A percentile compares a stretch with the other conserved stretches of the same genome.
These are phyloP conservation scores for Lasioglossum villosulum DNA, from an alignment of 2,888 invertebrate genomes.

Conservation along the genomic window DNA sequence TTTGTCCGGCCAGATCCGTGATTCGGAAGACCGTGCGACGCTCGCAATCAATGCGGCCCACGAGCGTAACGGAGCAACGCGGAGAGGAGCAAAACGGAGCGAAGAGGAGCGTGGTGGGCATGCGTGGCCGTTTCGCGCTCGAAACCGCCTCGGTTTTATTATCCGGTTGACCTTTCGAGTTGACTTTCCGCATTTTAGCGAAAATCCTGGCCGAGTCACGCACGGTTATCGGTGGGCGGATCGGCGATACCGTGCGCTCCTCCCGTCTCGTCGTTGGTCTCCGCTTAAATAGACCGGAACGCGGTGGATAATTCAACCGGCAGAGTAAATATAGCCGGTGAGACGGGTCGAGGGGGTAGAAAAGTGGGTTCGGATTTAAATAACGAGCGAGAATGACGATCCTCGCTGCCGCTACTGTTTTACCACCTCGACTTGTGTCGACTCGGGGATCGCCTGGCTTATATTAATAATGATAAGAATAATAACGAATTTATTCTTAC, in stretches of 20 bases:
- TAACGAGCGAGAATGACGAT: conserved; percentile 42
- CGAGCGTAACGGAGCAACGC: not conserved
- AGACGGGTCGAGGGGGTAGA: conserved; percentile 22
- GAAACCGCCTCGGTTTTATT: conserved; percentile 51
- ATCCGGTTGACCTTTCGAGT: conserved; percentile 54
- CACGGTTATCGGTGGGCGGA: conserved; percentile 36
- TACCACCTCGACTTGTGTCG: conserved; percentile 4
- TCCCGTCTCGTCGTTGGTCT: conserved; percentile 19
- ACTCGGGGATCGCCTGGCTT: not conserved
- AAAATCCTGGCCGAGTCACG: conserved; percentile 24
- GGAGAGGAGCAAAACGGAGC: not conserved
- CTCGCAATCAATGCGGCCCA: not conserved
- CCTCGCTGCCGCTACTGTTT: not conserved
- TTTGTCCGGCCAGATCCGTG: not conserved
- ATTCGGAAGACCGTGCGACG: not conserved
- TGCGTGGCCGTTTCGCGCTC: conserved; percentile 24
- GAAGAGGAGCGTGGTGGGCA: not conserved
- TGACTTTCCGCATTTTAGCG: conserved; percentile 30
- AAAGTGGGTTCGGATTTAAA: conserved; percentile 40
- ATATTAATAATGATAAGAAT: conserved; percentile 3
- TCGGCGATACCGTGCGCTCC: conserved; percentile 20
- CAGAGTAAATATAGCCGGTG: conserved; percentile 47
- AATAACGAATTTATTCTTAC: not conserved
- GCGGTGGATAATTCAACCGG: conserved; percentile 42
- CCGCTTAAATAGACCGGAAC: conserved; percentile 52